Evolutionary conservation across 2,888 invertebrate genomes (phyloP).

Genomic region (Drepanosiphum platanoidis): DNA sequence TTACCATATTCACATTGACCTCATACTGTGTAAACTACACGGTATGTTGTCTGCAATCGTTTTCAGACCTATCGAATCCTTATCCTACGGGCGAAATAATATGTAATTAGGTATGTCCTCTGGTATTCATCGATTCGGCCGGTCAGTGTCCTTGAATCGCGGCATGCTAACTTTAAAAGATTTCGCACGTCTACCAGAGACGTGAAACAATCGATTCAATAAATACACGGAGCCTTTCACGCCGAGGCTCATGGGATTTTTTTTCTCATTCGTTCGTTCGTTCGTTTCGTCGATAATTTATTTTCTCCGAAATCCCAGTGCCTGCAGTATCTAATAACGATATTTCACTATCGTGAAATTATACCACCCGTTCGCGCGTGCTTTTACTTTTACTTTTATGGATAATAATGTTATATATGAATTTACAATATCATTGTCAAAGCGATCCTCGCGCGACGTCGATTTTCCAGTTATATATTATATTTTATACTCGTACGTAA

Average conservation of each 20-base stretch:
- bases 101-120: conserved; percentile 42
- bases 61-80: conserved; percentile 6
- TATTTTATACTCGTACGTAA: too few relatives aligned
- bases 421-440: too few relatives aligned
- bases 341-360: background rate
- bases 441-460: too few relatives aligned
- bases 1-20: conserved; percentile 25
- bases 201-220: background rate
- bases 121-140: background rate
- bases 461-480: too few relatives aligned
- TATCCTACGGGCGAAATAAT: conserved; percentile 10
- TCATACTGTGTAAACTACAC: conserved; percentile 20
- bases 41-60: background rate
- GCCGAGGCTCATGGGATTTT: background rate
- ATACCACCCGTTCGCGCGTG: background rate
- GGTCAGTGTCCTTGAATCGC: conserved; percentile 37
- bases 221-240: background rate
- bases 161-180: conserved; percentile 22
- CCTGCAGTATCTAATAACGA: background rate
- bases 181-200: background rate
- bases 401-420: too few relatives aligned
- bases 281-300: background rate
- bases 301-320: background rate
- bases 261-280: too few relatives aligned
- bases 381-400: background rate